Evolutionary conservation across 92 coral and sea anemone genomes (phyloP).

Genomic region (Paragorgia papillata): DNA sequence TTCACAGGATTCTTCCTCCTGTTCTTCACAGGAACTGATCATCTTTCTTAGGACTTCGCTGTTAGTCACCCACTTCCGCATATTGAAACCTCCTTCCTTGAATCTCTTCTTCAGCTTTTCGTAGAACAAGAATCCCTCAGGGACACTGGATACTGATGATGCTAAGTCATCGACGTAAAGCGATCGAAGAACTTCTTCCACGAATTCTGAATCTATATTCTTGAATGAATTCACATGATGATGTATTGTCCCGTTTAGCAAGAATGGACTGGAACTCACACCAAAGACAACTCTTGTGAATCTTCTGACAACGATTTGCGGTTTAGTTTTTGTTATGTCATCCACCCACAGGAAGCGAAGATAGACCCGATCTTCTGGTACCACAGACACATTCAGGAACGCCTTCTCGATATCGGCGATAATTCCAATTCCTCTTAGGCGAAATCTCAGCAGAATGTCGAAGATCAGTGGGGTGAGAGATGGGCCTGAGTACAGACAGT

Average conservation of each 20-base stretch:
- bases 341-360: slow-evolving; percentile 38
- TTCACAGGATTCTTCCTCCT: neutral
- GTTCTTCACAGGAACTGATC: neutral
- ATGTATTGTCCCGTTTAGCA: slow-evolving; percentile 10
- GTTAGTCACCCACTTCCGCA: slow-evolving; percentile 42
- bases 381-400: slow-evolving; percentile 47
- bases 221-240: slow-evolving; percentile 6
- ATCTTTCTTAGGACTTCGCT: neutral
- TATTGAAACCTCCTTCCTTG: slow-evolving; percentile 49
- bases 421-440: slow-evolving; percentile 40
- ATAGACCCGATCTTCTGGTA: slow-evolving; percentile 49
- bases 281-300: slow-evolving; percentile 41
- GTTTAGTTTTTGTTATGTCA: slow-evolving; percentile 9
- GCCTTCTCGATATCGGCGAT: too few species aligned
- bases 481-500: too few species aligned
- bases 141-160: neutral
- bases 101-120: slow-evolving; percentile 6
- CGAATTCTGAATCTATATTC: slow-evolving; percentile 7
- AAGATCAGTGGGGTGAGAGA: slow-evolving; percentile 40
- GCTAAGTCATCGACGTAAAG: slow-evolving; percentile 36
- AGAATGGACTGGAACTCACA: slow-evolving; percentile 26
- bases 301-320: slow-evolving; percentile 26
- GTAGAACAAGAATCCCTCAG: neutral
- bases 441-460: slow-evolving; percentile 37
- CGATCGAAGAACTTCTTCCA: slow-evolving; percentile 34